Evolutionary conservation across 2,797 vertebrate species (phyloP).

Genomic region (Atherinosoma microstoma): DNA sequence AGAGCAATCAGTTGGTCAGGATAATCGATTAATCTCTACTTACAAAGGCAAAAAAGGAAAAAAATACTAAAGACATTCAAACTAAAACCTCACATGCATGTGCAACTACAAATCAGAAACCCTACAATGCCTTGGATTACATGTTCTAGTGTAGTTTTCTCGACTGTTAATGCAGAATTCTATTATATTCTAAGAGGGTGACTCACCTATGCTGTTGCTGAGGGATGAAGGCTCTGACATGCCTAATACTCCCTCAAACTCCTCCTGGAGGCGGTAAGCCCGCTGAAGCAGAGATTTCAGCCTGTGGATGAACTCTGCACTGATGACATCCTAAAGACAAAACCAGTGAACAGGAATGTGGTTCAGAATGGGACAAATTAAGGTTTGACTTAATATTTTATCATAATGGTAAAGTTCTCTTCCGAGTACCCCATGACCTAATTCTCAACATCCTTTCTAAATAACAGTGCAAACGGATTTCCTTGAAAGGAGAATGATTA

Average conservation of each 20-base stretch:
- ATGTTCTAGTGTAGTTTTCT: background rate
- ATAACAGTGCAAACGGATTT: background rate
- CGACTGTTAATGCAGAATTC: background rate
- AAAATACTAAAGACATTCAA: too few species aligned
- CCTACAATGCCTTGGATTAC: background rate
- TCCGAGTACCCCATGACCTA: background rate
- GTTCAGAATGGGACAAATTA: background rate
- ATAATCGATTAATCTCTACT: too few species aligned
- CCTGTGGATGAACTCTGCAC: conserved; percentile 94
- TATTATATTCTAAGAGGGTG: background rate
- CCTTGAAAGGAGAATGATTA: conserved; percentile 2
- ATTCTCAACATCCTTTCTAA: conserved; percentile 22
- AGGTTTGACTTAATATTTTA: background rate
- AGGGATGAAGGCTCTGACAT: conserved; percentile 85
- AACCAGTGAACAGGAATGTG: background rate
- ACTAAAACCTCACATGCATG: too few species aligned
- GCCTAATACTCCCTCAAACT: conserved; percentile 92
- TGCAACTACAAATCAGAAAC: background rate
- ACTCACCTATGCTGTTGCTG: conserved; percentile 88
- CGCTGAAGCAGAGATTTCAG: conserved; percentile 94
- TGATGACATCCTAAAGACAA: conserved; percentile 90
- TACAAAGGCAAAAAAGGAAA: too few species aligned
- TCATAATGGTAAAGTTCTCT: background rate
- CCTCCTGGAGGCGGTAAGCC: conserved; percentile 96
- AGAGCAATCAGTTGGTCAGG: too few species aligned